These are phyloP conservation scores for Gymnogyps californianus DNA, from an alignment of 2,113 vertebrate genomes.

Conservation along the genomic window DNA sequence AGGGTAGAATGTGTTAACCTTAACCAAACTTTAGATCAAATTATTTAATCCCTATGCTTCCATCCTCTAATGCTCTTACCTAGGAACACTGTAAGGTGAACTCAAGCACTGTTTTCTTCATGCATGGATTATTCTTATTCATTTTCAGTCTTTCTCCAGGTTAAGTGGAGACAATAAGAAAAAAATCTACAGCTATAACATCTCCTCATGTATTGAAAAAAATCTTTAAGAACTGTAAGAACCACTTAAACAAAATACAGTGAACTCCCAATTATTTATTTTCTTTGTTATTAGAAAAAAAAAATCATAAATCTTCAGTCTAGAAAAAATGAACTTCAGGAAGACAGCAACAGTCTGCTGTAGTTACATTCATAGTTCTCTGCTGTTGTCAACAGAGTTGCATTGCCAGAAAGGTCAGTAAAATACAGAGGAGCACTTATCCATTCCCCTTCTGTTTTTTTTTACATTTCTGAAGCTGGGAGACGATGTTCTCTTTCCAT, in stretches of 20 bases:
- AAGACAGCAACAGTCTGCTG: background rate
- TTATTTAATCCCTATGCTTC: background rate
- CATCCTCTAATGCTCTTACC: background rate
- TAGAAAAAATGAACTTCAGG: background rate
- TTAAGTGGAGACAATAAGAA: background rate
- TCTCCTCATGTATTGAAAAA: background rate
- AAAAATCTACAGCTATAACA: background rate
- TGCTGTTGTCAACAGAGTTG: background rate
- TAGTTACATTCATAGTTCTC: background rate
- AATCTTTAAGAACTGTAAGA: background rate
- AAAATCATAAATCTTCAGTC: background rate
- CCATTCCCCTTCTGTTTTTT: background rate
- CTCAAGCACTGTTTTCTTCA: background rate
- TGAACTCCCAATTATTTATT: background rate
- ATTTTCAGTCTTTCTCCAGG: background rate
- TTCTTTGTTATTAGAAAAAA: background rate
- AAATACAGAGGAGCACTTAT: background rate
- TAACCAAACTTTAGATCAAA: conserved; percentile 7
- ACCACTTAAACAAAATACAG: background rate
- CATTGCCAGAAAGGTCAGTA: background rate
- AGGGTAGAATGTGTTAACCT: background rate
- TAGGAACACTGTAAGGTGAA: background rate
- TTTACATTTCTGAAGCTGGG: background rate
- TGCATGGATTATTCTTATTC: background rate
- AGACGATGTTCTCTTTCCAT: background rate